Conservation (phyloP, 2,113 vertebrate species). For the Lamprotornis superbus region DNA sequence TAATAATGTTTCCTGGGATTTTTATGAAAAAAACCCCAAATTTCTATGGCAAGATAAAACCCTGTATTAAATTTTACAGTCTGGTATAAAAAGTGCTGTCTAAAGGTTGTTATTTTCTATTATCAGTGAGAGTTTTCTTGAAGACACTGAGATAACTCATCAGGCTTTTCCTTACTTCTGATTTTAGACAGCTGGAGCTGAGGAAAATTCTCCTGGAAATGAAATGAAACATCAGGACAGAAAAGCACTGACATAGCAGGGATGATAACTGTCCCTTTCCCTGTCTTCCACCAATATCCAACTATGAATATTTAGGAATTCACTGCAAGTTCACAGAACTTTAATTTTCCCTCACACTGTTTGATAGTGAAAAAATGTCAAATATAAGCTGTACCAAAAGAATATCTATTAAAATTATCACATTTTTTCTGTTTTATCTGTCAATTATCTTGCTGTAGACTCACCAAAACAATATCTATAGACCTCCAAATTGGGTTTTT, state of each 20-base stretch:
- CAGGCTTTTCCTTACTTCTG: neutral
- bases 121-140: neutral
- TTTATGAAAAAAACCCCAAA: neutral
- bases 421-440: neutral
- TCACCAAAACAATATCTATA: neutral
- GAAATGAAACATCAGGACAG: neutral
- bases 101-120: slow-evolving; percentile 6
- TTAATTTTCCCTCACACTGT: accelerated
- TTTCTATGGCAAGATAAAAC: neutral
- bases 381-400: neutral
- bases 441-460: neutral
- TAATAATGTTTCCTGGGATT: neutral
- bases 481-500: neutral
- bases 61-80: slow-evolving; percentile 1
- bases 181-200: neutral
- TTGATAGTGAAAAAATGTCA: neutral
- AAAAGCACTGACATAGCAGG: accelerated
- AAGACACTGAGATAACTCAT: neutral
- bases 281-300: neutral
- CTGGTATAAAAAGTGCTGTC: neutral
- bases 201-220: neutral
- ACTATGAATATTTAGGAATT: neutral
- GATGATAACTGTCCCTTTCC: neutral
- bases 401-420: neutral
- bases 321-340: neutral